Percentiles rank a stretch among this genome's conserved stretches.
These are phyloP conservation scores for Darevskia mixta DNA, from an alignment of 2,797 vertebrate genomes.

Conservation along the genomic window DNA sequence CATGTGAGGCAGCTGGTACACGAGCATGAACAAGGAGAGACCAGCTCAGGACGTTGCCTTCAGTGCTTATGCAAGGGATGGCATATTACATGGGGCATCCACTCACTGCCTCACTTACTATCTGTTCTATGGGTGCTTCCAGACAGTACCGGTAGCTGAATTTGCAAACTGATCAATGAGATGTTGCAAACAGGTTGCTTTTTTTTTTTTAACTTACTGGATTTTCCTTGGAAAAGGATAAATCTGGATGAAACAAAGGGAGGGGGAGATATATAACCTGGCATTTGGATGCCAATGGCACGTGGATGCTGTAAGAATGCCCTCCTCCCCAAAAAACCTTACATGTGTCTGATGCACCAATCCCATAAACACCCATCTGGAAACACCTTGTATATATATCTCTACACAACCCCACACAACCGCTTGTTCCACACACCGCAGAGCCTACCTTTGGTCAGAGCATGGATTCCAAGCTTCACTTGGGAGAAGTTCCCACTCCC, in stretches of 20 bases:
- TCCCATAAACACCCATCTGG: background rate
- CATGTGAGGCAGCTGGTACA: background rate
- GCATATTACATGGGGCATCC: background rate
- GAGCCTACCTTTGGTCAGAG: constrained; percentile 92
- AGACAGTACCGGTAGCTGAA: no score
- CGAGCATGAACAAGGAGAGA: background rate
- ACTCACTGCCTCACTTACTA: background rate
- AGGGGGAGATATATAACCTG: no score
- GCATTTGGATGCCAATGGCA: no score
- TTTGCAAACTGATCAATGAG: no score
- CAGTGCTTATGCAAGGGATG: background rate
- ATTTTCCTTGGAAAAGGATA: no score
- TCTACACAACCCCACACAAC: background rate
- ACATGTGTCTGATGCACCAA: no score
- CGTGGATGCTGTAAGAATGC: no score
- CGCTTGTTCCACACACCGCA: background rate
- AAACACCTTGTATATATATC: background rate
- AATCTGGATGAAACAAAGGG: no score
- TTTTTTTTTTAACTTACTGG: no score
- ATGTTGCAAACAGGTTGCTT: no score
- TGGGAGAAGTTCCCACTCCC: constrained; percentile 98
- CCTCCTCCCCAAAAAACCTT: no score
- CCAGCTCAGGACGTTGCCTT: background rate
- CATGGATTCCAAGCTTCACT: constrained; percentile 96
- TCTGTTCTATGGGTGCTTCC: no score